phyloP scores from a whole-genome alignment of 1,140 invertebrate species.

The Drosophila takahashii region DNA sequence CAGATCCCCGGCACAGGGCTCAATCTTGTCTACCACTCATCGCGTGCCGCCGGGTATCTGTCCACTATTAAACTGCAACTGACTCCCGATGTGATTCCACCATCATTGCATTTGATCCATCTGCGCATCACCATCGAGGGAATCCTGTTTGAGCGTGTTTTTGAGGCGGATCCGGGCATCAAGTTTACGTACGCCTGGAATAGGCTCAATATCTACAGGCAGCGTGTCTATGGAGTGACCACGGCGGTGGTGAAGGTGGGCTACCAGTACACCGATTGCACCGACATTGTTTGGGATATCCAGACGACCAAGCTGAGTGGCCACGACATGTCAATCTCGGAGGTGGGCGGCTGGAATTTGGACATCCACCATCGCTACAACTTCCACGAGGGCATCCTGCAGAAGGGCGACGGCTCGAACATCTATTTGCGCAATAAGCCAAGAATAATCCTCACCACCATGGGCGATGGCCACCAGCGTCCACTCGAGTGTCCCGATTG shows the following conservation, averaged over 20 bases:
- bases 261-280: conserved; percentile 97
- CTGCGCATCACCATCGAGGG: conserved; percentile 97
- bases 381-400: conserved; percentile 98
- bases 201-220: conserved; percentile 97
- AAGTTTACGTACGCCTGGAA: conserved; percentile 99
- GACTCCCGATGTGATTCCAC: conserved; percentile 93
- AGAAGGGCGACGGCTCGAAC: conserved; percentile 98
- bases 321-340: conserved; percentile 98
- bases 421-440: conserved; percentile 98
- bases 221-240: conserved; percentile 96
- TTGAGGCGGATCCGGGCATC: conserved; percentile 97
- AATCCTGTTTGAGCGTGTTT: conserved; percentile 95
- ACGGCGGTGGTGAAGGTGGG: conserved; percentile 97
- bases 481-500: conserved; percentile 93
- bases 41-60: conserved; percentile 94
- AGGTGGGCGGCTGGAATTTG: conserved; percentile 98
- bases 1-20: conserved; percentile 96
- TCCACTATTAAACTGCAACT: conserved; percentile 97
- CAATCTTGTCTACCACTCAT: conserved; percentile 98
- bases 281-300: conserved; percentile 97
- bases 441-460: conserved; percentile 94
- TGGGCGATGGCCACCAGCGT: conserved; percentile 96
- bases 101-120: conserved; percentile 93
- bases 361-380: conserved; percentile 99
- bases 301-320: conserved; percentile 97